These are phyloP conservation scores for Pseudoatta argentina DNA, from an alignment of 1,140 invertebrate genomes.

Conservation along the genomic window DNA sequence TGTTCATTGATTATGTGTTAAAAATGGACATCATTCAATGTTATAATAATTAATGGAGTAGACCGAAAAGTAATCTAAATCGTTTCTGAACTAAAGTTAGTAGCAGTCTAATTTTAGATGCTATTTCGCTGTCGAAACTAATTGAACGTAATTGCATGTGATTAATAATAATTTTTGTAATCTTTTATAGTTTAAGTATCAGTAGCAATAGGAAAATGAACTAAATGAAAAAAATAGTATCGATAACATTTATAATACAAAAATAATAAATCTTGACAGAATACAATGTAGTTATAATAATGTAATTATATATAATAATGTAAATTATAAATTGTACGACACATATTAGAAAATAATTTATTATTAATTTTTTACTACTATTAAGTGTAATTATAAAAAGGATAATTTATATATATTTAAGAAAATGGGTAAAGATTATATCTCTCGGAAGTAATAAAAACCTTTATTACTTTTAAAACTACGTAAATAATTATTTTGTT, in stretches of 20 bases:
- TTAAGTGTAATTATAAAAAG: not conserved
- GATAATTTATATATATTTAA: slow-evolving; percentile 5
- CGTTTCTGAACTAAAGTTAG: slow-evolving; percentile 36
- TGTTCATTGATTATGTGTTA: not conserved
- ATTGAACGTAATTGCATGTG: slow-evolving; percentile 13
- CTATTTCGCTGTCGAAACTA: slow-evolving; percentile 55
- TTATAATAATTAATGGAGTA: not conserved
- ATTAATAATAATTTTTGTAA: slow-evolving; percentile 12
- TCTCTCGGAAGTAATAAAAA: not conserved
- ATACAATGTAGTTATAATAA: not conserved
- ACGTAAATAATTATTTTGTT: not conserved
- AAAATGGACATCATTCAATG: not conserved
- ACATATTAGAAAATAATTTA: not conserved
- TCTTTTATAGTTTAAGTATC: not conserved
- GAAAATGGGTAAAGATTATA: not conserved
- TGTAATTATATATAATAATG: not conserved
- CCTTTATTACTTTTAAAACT: not conserved
- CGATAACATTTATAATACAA: not conserved
- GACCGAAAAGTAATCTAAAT: slow-evolving; percentile 14
- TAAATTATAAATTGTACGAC: not conserved
- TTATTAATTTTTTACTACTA: not conserved
- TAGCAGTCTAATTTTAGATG: slow-evolving; percentile 67
- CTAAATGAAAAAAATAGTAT: not conserved
- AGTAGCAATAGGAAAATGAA: not conserved
- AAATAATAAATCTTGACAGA: not conserved